Conservation (phyloP, 2,113 vertebrate species). For the Maccullochella peelii region DNA sequence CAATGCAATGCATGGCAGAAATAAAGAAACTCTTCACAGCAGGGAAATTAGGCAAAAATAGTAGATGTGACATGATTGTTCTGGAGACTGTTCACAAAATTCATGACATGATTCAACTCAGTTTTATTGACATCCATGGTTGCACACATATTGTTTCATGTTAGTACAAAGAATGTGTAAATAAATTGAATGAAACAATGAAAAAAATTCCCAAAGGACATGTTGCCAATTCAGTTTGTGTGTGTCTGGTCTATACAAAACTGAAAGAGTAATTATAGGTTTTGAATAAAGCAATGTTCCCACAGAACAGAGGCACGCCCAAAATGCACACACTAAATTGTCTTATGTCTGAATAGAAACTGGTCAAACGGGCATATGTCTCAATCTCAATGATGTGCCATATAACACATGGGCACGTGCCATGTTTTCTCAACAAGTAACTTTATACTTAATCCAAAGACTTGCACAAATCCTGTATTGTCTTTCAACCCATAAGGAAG, state of each 20-base stretch:
- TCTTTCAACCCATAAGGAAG: conserved; percentile 49
- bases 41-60: neutral
- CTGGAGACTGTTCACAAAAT: neutral
- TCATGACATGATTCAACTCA: neutral
- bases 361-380: neutral
- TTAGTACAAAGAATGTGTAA: neutral
- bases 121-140: neutral
- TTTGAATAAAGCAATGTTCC: conserved; percentile 6
- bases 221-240: conserved; percentile 6
- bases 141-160: neutral
- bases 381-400: neutral
- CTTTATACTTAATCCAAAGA: conserved; percentile 28
- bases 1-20: neutral
- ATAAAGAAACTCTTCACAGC: neutral
- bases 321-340: neutral
- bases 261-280: neutral
- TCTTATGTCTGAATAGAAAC: neutral
- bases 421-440: conserved; percentile 13
- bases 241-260: conserved; percentile 2
- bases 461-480: neutral
- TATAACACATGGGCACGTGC: neutral
- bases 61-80: neutral
- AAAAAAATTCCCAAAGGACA: conserved; percentile 2
- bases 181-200: conserved; percentile 16
- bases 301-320: neutral